phyloP scores from a whole-genome alignment of 2,888 invertebrate species.

The Biston betularia region DNA sequence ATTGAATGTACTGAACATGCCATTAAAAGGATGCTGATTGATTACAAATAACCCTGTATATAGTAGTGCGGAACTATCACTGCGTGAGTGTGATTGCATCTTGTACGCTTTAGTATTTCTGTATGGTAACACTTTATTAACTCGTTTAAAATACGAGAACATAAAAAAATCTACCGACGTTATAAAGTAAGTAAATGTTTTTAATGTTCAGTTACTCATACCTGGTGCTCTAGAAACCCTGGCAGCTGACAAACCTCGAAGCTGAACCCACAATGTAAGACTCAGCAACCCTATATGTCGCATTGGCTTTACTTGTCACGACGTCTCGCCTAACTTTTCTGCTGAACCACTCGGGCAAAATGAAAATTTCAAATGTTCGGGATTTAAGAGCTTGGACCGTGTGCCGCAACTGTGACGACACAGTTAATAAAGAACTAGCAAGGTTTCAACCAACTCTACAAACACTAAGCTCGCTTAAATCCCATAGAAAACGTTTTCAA shows the following conservation, averaged over 20 bases:
- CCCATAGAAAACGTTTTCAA: slow-evolving; percentile 37
- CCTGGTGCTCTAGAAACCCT: slow-evolving; percentile 26
- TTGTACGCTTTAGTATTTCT: no score
- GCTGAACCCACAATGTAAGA: slow-evolving; percentile 38
- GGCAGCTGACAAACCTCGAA: slow-evolving; percentile 32
- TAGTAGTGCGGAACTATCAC: no score
- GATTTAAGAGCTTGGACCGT: slow-evolving; percentile 56
- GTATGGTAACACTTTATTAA: no score
- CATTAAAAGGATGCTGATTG: no score
- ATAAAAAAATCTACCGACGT: background rate
- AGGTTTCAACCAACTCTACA: slow-evolving; percentile 49
- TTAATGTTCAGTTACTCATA: slow-evolving; percentile 5
- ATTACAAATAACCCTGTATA: no score
- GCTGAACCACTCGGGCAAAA: slow-evolving; percentile 49
- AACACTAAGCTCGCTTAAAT: slow-evolving; percentile 44
- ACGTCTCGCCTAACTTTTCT: slow-evolving; percentile 50
- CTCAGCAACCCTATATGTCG: slow-evolving; percentile 45
- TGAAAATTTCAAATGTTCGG: slow-evolving; percentile 60
- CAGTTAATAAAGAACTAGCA: slow-evolving; percentile 56
- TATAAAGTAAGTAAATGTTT: background rate
- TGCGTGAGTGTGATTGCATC: no score
- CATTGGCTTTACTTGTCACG: slow-evolving; percentile 53
- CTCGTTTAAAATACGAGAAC: no score
- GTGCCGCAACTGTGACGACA: slow-evolving; percentile 52
- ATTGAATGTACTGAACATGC: no score